Percentiles rank a stretch among this genome's conserved stretches.
phyloP scores from a whole-genome alignment of 2,797 vertebrate genomes.

The Oreonectes daqikongensis region DNA sequence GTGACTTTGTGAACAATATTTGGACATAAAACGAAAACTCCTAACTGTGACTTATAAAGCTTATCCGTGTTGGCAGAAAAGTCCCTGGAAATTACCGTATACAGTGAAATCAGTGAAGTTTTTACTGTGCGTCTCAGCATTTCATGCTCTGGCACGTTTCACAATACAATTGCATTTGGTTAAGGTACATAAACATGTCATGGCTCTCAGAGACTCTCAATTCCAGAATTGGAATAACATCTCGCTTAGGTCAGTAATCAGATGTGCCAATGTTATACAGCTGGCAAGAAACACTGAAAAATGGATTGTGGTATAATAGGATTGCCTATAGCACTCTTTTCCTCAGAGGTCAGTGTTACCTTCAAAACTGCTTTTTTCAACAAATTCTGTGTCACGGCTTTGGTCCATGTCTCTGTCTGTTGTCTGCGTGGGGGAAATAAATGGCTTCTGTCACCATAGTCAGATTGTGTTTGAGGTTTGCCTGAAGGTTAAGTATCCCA shows the following conservation, averaged over 20 bases:
- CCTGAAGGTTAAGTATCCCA: neutral
- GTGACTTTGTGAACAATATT: conserved; percentile 23
- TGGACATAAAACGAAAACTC: conserved; percentile 22
- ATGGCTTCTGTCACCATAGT: conserved; percentile 53
- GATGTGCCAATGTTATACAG: conserved; percentile 59
- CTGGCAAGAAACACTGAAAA: conserved; percentile 62
- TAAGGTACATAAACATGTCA: conserved; percentile 46
- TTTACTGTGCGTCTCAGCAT: conserved; percentile 36
- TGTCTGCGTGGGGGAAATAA: conserved; percentile 59
- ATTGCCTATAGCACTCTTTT: conserved; percentile 63
- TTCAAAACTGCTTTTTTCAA: conserved; percentile 72
- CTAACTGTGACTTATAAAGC: neutral
- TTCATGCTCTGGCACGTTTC: conserved; percentile 13
- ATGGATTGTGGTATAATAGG: conserved; percentile 62
- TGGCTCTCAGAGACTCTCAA: conserved; percentile 59
- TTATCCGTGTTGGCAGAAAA: neutral
- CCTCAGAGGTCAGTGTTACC: conserved; percentile 67
- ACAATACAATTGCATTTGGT: conserved; percentile 30
- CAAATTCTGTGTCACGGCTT: conserved; percentile 59
- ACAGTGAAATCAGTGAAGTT: neutral
- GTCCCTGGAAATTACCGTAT: neutral
- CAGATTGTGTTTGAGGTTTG: neutral
- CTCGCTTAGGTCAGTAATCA: conserved; percentile 58
- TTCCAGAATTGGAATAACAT: conserved; percentile 61
- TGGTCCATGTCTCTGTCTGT: conserved; percentile 60